Percentiles rank a stretch among this genome's conserved stretches.
phyloP scores from a whole-genome alignment of 2,888 invertebrate species.

The Amphiduros pacificus region DNA sequence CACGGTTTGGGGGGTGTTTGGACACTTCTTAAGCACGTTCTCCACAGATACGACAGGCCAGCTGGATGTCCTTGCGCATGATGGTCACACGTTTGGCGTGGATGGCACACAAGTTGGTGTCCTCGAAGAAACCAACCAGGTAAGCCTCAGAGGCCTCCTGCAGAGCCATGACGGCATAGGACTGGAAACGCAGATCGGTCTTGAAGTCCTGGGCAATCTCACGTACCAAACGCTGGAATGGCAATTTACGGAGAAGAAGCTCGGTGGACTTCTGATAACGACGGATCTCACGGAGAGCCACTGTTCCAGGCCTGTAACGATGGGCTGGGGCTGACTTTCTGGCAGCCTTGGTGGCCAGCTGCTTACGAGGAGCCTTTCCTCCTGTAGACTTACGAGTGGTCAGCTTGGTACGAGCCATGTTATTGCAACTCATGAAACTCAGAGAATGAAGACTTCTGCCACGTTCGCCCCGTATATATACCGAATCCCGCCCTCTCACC shows the following conservation, averaged over 20 bases:
- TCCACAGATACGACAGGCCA: slow-evolving; percentile 94
- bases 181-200: slow-evolving; percentile 59
- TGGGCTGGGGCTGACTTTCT: slow-evolving; percentile 60
- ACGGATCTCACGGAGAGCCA: slow-evolving; percentile 59
- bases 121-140: slow-evolving; percentile 82
- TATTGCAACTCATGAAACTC: no score
- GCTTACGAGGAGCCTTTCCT: slow-evolving; percentile 60
- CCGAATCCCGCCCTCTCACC: no score
- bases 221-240: slow-evolving; percentile 59
- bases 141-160: slow-evolving; percentile 38
- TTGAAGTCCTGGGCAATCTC: slow-evolving; percentile 61
- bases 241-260: slow-evolving; percentile 57
- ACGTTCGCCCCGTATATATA: no score
- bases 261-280: slow-evolving; percentile 60
- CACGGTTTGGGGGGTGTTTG: no score
- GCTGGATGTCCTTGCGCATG: slow-evolving; percentile 97
- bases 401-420: slow-evolving; percentile 61
- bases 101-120: slow-evolving; percentile 96
- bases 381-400: slow-evolving; percentile 60
- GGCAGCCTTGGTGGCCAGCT: slow-evolving; percentile 60
- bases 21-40: slow-evolving; percentile 68
- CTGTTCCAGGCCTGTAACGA: slow-evolving; percentile 60
- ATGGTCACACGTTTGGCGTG: slow-evolving; percentile 97
- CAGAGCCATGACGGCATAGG: slow-evolving; percentile 59
- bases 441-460: no score